Evolutionary conservation across 2,113 vertebrate species (phyloP).

Genomic region (Rhinichthys klamathensis): DNA sequence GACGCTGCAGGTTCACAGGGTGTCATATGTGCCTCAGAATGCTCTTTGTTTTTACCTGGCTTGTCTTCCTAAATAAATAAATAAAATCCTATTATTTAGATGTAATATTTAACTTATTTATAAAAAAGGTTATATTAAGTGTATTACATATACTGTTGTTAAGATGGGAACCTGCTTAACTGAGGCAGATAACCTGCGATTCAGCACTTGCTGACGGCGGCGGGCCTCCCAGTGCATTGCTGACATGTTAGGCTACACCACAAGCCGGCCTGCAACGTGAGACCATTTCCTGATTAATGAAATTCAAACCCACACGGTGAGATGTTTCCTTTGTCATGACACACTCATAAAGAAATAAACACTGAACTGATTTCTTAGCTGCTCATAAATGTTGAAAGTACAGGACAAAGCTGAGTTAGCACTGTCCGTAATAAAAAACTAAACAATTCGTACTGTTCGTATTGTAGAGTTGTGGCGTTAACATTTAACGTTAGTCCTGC

Average conservation of each 20-base stretch:
- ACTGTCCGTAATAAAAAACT: background rate
- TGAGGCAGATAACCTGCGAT: constrained; percentile 54
- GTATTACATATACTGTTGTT: background rate
- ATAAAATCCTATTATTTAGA: background rate
- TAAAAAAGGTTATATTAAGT: no score
- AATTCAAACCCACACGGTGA: constrained; percentile 44
- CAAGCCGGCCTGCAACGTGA: constrained; percentile 52
- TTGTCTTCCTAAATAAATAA: constrained; percentile 13
- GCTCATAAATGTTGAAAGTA: background rate
- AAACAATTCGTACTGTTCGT: background rate
- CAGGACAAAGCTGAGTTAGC: no score
- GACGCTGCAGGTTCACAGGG: constrained; percentile 1
- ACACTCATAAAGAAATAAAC: constrained; percentile 23
- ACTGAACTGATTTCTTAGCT: constrained; percentile 30
- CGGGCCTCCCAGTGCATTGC: constrained; percentile 74
- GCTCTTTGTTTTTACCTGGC: background rate
- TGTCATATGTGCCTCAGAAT: background rate
- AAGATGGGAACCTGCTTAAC: constrained; percentile 45
- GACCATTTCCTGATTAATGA: constrained; percentile 55
- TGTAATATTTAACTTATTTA: no score
- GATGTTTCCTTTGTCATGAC: constrained; percentile 46
- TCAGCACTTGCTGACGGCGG: constrained; percentile 62
- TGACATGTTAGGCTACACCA: constrained; percentile 64
- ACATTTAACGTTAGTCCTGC: background rate
- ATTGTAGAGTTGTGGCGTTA: background rate